These are phyloP conservation scores for Volucella inanis DNA, from an alignment of 2,888 invertebrate species.

Conservation along the genomic window DNA sequence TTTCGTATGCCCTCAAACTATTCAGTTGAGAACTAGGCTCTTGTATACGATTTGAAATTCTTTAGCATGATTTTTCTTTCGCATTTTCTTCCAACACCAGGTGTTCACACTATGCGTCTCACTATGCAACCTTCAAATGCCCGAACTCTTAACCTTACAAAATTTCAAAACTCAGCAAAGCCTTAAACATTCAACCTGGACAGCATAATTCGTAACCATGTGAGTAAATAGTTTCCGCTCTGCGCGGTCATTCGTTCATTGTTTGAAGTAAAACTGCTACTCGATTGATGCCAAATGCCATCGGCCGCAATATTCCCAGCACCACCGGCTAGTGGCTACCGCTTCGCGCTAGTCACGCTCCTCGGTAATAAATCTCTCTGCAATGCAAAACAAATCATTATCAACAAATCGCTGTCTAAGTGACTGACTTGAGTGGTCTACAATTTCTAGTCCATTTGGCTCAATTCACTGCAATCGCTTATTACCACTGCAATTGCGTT, in stretches of 20 bases:
- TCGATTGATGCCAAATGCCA: slow-evolving; percentile 1
- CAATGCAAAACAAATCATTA: slow-evolving; percentile 27
- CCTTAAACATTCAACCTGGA: background rate
- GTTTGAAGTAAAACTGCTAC: background rate
- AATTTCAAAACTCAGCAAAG: slow-evolving; percentile 26
- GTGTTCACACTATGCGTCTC: background rate
- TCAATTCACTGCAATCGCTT: slow-evolving; percentile 5
- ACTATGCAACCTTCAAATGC: background rate
- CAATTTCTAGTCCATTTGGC: background rate
- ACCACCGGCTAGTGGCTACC: background rate
- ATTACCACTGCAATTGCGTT: background rate
- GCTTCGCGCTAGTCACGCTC: background rate
- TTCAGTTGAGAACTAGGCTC: too few relatives aligned
- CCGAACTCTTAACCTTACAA: background rate
- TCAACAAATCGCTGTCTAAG: background rate
- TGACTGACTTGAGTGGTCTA: slow-evolving; percentile 2
- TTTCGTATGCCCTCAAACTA: too few relatives aligned
- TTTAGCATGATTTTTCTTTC: too few relatives aligned
- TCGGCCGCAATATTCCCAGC: background rate
- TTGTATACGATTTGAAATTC: too few relatives aligned
- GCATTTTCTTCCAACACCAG: slow-evolving; percentile 1
- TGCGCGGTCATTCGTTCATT: slow-evolving; percentile 13
- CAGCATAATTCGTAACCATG: background rate
- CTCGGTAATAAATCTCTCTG: slow-evolving; percentile 1
- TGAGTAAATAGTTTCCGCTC: slow-evolving; percentile 4